Evolutionary conservation across 2,888 invertebrate genomes (phyloP), one percentile per base, ranked within the genome.

Genomic region (Cylindroiulus punctatus): DNA sequence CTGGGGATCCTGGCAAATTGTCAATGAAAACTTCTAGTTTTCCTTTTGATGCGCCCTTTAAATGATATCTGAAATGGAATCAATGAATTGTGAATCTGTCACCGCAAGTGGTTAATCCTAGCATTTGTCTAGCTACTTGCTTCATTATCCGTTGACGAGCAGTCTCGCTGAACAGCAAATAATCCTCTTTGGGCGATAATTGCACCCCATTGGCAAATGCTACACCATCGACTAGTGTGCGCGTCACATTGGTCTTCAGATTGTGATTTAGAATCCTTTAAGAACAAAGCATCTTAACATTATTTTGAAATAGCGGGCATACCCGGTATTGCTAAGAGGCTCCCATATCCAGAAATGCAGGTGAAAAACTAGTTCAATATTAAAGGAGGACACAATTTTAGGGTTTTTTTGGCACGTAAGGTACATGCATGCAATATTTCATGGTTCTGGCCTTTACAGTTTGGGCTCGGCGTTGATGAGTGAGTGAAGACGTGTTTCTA

Each of bases 201-300:
- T 93, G 94, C 36, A 99, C 91, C 22, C 98, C 98, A 91, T 99
- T 99, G 0, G 98, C 93, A 91, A 98, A 97, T 91, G 93, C 94
- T 0, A 99, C 89, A 84, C 95, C 93, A 88, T 95, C 93, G 0
- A 96, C 90, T 42, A 98, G 91, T 2, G 97, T 95, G 89, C 93
- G 93, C 89, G 95, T 96, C 88, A 93, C 93, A 89, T 96, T 96
- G 87, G 94, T 95, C 85, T 93, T 93, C 0, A 95, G 94, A 90
- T 97, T 93, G 90, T 96, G 97, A 90, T 94, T 93, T 87, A 98
- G 92, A 83, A 98, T 91, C 90, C 98, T 97, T 57, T 4, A 81
- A 19, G 14, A 30, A 91, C 89, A 90, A 82, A 76, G 8, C 52
- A 76, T 65, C 82, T 42, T 84, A 3, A 42, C 30, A 36, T 85